phyloP scores from a whole-genome alignment of 2,797 vertebrate genomes.

The Amblyopsis hoosieri region DNA sequence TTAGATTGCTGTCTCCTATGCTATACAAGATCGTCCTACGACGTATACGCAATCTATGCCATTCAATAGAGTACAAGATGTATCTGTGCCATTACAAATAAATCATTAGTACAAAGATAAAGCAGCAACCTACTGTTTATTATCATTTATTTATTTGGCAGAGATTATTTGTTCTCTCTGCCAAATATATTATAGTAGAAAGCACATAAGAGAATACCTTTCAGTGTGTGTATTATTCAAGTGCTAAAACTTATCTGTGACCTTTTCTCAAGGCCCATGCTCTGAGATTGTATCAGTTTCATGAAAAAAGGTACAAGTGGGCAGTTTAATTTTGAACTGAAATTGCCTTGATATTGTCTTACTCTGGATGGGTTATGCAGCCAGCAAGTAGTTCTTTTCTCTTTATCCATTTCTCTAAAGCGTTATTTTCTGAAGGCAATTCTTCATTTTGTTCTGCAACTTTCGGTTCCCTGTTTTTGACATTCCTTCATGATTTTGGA shows the following conservation, averaged over 20 bases:
- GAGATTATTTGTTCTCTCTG: conserved; percentile 13
- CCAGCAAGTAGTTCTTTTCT: conserved; percentile 58
- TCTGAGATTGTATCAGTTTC: conserved; percentile 71
- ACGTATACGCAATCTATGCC: conserved; percentile 5
- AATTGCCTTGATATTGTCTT: conserved; percentile 79
- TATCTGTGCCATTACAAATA: conserved; percentile 8
- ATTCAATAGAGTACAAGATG: conserved; percentile 8
- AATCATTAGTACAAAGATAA: conserved; percentile 18
- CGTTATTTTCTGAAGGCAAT: conserved; percentile 38
- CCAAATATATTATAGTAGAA: conserved; percentile 10
- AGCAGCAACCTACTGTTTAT: conserved; percentile 2
- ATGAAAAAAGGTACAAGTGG: conserved; percentile 65
- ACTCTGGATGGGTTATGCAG: conserved; percentile 54
- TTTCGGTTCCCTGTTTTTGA: conserved; percentile 41
- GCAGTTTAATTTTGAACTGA: conserved; percentile 74
- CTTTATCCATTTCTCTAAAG: conserved; percentile 47
- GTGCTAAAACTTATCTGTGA: conserved; percentile 68
- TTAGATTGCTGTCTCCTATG: conserved; percentile 7
- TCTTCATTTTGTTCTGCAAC: conserved; percentile 54
- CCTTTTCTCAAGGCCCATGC: conserved; percentile 65
- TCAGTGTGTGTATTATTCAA: conserved; percentile 50
- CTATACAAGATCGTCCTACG: conserved; percentile 9
- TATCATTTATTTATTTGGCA: conserved; percentile 9
- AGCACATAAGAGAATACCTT: conserved; percentile 20
- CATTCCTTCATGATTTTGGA: conserved; percentile 29